phyloP scores from a whole-genome alignment of 2,888 invertebrate species.

The Drosophila picticornis region DNA sequence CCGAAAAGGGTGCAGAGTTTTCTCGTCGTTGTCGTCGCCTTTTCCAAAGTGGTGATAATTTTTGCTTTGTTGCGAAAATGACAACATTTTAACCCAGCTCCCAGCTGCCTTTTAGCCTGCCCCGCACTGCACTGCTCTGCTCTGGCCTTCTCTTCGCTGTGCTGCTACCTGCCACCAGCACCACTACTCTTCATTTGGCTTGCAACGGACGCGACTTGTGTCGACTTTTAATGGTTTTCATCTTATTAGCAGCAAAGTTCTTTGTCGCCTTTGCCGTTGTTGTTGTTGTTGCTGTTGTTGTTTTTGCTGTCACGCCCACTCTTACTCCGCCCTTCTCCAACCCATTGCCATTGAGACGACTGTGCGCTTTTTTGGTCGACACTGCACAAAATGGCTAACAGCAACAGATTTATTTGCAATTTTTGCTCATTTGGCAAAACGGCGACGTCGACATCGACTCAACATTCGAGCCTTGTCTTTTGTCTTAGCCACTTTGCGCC shows the following conservation, averaged over 20 bases:
- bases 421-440: conserved; percentile 78
- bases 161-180: background rate
- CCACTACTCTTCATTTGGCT: conserved; percentile 20
- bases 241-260: conserved; percentile 83
- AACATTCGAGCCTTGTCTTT: conserved; percentile 59
- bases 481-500: conserved; percentile 78
- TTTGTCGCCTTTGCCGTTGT: conserved; percentile 67
- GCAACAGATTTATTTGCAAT: conserved; percentile 82
- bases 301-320: conserved; percentile 47
- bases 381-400: conserved; percentile 67
- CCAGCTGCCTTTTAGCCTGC: conserved; percentile 19
- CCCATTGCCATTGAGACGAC: background rate
- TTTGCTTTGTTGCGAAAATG: conserved; percentile 82
- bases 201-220: conserved; percentile 80
- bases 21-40: conserved; percentile 58
- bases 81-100: conserved; percentile 76
- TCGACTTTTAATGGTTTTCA: conserved; percentile 82
- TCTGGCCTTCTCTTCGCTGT: background rate
- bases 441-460: conserved; percentile 36
- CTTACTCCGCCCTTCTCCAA: background rate
- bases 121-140: background rate
- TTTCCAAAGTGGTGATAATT: conserved; percentile 83
- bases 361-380: conserved; percentile 47
- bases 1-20: conserved; percentile 70
- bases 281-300: conserved; percentile 28